Evolutionary conservation across 1,140 invertebrate species (phyloP), one percentile per base, ranked within the genome.

Genomic region (Tigriopus japonicus): DNA sequence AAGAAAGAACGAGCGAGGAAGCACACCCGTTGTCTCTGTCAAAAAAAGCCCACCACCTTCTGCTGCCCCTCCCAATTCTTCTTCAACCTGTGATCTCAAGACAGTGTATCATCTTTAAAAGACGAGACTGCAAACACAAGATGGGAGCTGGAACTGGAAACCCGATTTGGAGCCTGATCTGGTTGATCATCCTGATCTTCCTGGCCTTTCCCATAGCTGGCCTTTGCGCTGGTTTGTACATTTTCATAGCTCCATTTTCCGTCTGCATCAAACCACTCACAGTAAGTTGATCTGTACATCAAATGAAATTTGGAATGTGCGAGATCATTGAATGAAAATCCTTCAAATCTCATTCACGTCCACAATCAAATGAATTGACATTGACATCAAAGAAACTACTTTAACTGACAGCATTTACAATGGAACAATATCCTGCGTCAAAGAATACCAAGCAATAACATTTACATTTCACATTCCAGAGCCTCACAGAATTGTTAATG

Each of bases 171-270:
- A 80, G 79, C 52, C 74, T 87, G 41, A 74, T 87, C 61, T 87
- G 85, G 85, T 73, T 86, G 1, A 65, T 87, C 5, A 76, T 87
- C 59, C 73, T 87, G 15, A 77, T 86, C 64, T 77, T 86, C 61
- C 70, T 87, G 53, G 77, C 78, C 13, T 83, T 84, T 68, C 80
- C 80, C 68, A 72, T 87, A 15, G 85, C 82, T 14, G 76, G 76
- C 43, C 74, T 87, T 63, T 83, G 82, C 69, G 82, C 84, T 1
- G 74, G 77, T 42, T 74, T 80, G 63, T 87, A 86, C 71, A 83
- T 87, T 42, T 64, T 86, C n/a, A 62, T 86, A 0, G 76, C 81
- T 63, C 79, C 81, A 7, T 77, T 86, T 61, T 79, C 78, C 58
- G 84, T 82, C 3, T 86, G 84, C 70, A 78, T 86, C 65, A 70